Evolutionary conservation across 2,888 invertebrate species (phyloP), one percentile per base, ranked within the genome.

Genomic region (Ctenicera cuprea): DNA sequence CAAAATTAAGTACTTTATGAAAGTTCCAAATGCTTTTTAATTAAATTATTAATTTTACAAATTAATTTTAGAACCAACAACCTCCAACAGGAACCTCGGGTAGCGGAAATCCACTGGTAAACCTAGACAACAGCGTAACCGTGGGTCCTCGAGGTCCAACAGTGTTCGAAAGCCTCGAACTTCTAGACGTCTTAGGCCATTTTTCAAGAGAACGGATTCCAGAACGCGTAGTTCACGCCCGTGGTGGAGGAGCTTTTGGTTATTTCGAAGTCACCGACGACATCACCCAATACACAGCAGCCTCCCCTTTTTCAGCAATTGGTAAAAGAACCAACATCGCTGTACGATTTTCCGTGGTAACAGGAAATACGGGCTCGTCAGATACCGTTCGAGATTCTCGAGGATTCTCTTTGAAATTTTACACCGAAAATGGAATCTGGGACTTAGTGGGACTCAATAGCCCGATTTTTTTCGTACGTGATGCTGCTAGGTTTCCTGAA

Each of bases 211-310:
- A 98, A 86, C 91, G 98, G 67, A 98, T 98, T 81, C 98, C 98
- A 0, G 98, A 98, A 86, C 91, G 98, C 79, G 97, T 98, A 1
- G 97, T 97, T 0, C 97, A 97, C 86, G 98, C 98, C 0, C 98
- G 97, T 87, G 98, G 98, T 76, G 96, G 95, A 30, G 97, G 95
- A 11, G 96, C 95, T 0, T 95, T 95, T 86, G 95, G 86, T 1
- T 94, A 94, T 82, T 95, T 97, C 83, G 94, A 95, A 87, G 94
- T 95, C 7, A 96, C 96, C 1, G 92, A 96, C 83, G 95, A 96
- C 82, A 95, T 97, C 75, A 90, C 91, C 12, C 90, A 93, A 80
- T 96, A 95, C 84, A 89, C 90, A 75, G 95, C 94, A 37, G 95
- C 96, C 0, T 92, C 92, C 81, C 88, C 96, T 0, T 96, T 96